Conservation (phyloP, 2,113 vertebrate genomes). For the Pleuronectes platessa region DNA sequence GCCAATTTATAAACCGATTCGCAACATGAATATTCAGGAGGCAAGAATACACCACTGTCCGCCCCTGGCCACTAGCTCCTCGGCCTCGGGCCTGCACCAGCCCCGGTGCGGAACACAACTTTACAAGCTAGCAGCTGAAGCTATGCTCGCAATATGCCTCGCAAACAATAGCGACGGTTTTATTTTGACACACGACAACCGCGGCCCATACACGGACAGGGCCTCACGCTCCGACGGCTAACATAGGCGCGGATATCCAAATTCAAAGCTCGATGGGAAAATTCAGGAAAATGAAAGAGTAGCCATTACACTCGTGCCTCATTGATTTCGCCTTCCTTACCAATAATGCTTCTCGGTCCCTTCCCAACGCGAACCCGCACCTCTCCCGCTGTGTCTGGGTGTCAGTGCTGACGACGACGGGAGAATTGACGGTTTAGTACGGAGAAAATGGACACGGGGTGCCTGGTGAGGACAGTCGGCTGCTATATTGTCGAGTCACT, state of each 20-base stretch:
- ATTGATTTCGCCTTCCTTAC: slow-evolving; percentile 80
- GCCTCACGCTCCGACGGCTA: fast-evolving
- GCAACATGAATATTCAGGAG: slow-evolving; percentile 68
- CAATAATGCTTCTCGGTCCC: slow-evolving; percentile 87
- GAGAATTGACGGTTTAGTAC: slow-evolving; percentile 28
- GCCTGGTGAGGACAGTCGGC: slow-evolving; percentile 51
- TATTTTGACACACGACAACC: slow-evolving; percentile 25
- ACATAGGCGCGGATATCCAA: background rate
- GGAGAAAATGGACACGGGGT: slow-evolving; percentile 39
- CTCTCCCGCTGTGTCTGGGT: slow-evolving; percentile 71
- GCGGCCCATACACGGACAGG: fast-evolving
- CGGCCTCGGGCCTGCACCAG: slow-evolving; percentile 61
- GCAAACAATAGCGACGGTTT: slow-evolving; percentile 19
- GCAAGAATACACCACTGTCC: slow-evolving; percentile 55
- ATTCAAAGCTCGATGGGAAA: background rate
- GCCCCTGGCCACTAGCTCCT: slow-evolving; percentile 45
- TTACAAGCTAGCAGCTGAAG: slow-evolving; percentile 65
- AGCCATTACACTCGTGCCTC: slow-evolving; percentile 67
- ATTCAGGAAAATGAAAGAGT: slow-evolving; percentile 34
- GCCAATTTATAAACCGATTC: slow-evolving; percentile 63
- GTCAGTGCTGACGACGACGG: slow-evolving; percentile 45
- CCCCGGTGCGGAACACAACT: slow-evolving; percentile 70
- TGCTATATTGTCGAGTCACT: slow-evolving; percentile 86
- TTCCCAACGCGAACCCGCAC: slow-evolving; percentile 84
- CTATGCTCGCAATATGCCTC: slow-evolving; percentile 33